These are phyloP conservation scores for Oxyura jamaicensis DNA, from an alignment of 2,113 vertebrate genomes.

Conservation along the genomic window DNA sequence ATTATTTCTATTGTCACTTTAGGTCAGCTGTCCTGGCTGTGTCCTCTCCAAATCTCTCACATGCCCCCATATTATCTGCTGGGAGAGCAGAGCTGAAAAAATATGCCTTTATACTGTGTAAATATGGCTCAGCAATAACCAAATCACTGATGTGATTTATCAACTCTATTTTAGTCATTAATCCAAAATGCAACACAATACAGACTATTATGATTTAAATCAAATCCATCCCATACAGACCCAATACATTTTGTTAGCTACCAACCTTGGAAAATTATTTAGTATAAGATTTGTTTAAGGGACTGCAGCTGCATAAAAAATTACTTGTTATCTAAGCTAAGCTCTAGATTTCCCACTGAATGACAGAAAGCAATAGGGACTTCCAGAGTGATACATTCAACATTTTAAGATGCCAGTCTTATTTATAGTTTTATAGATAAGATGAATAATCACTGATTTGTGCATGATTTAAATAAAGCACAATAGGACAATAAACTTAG, in stretches of 20 bases:
- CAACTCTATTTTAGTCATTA: neutral
- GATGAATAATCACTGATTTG: neutral
- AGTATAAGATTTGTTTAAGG: neutral
- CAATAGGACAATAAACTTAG: fast-evolving
- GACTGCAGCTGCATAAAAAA: neutral
- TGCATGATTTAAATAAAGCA: neutral
- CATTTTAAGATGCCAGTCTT: neutral
- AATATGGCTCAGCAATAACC: neutral
- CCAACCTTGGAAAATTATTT: neutral
- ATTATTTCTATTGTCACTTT: neutral
- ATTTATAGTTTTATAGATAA: neutral
- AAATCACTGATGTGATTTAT: neutral
- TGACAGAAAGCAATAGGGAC: neutral
- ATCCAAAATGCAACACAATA: neutral
- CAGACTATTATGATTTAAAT: neutral
- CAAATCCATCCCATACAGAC: neutral
- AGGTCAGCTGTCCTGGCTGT: neutral
- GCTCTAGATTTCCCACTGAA: neutral
- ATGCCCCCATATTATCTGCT: fast-evolving
- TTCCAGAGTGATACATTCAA: neutral
- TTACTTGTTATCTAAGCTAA: neutral
- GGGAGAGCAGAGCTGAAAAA: fast-evolving
- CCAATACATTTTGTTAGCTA: neutral
- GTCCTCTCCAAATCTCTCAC: neutral
- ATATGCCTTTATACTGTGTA: neutral